Conservation (phyloP, 2,797 vertebrate species). For the Taenioides sp. region DNA sequence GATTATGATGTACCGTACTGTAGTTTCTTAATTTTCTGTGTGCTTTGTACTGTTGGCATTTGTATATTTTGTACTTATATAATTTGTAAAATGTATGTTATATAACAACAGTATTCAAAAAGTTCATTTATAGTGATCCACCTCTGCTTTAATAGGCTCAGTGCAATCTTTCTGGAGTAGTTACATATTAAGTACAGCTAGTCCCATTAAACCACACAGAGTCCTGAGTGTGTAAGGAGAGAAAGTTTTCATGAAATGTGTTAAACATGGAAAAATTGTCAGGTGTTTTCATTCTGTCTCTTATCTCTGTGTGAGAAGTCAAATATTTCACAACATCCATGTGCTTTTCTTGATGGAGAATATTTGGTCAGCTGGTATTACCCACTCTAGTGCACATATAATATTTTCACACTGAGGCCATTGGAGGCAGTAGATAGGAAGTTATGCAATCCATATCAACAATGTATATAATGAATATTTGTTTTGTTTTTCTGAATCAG, state of each 20-base stretch:
- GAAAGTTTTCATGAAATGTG: neutral
- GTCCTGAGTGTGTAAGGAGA: neutral
- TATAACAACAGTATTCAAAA: neutral
- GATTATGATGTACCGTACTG: too few relatives aligned
- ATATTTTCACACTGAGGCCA: constrained; percentile 9
- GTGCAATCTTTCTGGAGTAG: neutral
- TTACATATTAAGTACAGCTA: neutral
- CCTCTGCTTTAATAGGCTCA: neutral
- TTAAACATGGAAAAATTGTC: constrained; percentile 33
- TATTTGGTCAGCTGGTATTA: constrained; percentile 51
- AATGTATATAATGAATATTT: neutral
- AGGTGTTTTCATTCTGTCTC: constrained; percentile 45
- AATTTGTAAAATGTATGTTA: neutral
- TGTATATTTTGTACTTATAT: too few relatives aligned
- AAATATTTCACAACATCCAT: constrained; percentile 48
- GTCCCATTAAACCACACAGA: neutral
- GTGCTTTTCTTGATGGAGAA: constrained; percentile 26
- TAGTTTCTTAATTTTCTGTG: too few relatives aligned
- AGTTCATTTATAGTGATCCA: neutral
- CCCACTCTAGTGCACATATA: neutral
- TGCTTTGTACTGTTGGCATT: too few relatives aligned
- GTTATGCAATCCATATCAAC: neutral
- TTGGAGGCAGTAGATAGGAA: constrained; percentile 3
- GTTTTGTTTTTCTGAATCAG: neutral
- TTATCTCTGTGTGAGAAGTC: constrained; percentile 37